Percentiles rank a stretch among this genome's conserved stretches.
Evolutionary conservation across 2,888 invertebrate species (phyloP).

Genomic region (Pherbina coryleti): DNA sequence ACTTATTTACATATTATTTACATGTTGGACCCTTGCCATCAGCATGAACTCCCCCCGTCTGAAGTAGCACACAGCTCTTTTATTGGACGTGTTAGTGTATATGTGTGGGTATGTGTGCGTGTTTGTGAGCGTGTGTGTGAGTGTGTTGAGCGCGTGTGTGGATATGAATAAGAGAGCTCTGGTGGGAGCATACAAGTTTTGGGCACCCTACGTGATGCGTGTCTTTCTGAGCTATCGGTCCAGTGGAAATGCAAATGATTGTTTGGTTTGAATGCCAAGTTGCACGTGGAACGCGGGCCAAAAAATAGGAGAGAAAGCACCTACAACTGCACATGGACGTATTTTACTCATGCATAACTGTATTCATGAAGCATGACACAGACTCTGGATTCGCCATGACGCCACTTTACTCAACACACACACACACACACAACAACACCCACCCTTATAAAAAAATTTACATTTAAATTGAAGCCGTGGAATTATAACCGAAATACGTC

Average conservation of each 20-base stretch:
- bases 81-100: background rate
- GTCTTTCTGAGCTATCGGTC: constrained; percentile 1
- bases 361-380: constrained; percentile 18
- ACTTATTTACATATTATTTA: constrained; percentile 37
- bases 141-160: background rate
- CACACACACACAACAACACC: background rate
- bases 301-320: background rate
- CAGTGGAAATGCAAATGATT: constrained; percentile 38
- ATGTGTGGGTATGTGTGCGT: background rate
- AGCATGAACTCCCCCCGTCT: background rate
- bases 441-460: constrained; percentile 44
- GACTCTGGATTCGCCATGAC: background rate
- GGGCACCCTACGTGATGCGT: constrained; percentile 19
- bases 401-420: background rate
- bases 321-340: constrained; percentile 2
- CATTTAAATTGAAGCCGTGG: constrained; percentile 51
- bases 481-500: constrained; percentile 50
- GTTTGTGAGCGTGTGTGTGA: background rate
- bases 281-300: constrained; percentile 11
- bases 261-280: constrained; percentile 34
- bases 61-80: background rate
- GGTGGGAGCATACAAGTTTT: background rate
- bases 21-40: constrained; percentile 17
- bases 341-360: constrained; percentile 12
- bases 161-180: background rate